A percentile compares a stretch with the other conserved stretches of the same genome.
Conservation (phyloP, 2,888 invertebrate genomes). For the Apantesis nais region DNA sequence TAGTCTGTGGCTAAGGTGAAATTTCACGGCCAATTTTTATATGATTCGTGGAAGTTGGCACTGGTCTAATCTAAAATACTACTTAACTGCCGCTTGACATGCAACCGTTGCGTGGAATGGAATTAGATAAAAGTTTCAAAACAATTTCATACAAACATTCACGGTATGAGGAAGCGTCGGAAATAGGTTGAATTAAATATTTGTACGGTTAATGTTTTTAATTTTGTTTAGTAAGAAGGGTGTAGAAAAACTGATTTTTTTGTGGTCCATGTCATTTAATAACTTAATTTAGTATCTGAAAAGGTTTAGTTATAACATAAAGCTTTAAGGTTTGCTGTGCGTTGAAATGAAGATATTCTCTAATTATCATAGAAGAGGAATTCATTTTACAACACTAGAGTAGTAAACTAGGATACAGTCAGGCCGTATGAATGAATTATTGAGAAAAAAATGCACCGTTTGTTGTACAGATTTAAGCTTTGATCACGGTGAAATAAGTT, state of each 20-base stretch:
- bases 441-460: too few species aligned
- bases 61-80: constrained; percentile 79
- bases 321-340: too few species aligned
- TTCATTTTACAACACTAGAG: background rate
- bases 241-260: background rate
- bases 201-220: constrained; percentile 21
- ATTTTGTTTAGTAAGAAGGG: constrained; percentile 16
- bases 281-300: too few species aligned
- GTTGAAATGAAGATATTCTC: background rate
- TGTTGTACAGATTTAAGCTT: too few species aligned
- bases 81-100: constrained; percentile 71
- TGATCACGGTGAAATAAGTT: too few species aligned
- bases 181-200: constrained; percentile 44
- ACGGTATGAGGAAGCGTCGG: constrained; percentile 48
- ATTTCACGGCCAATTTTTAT: constrained; percentile 84
- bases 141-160: constrained; percentile 62
- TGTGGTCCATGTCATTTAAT: too few species aligned
- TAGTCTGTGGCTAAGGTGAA: constrained; percentile 72
- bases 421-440: background rate
- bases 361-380: background rate
- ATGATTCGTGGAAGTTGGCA: constrained; percentile 80
- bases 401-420: background rate
- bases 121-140: constrained; percentile 72
- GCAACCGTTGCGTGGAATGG: constrained; percentile 66
- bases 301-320: too few species aligned